These are phyloP conservation scores for Tychaedon coryphoeus DNA, from an alignment of 2,113 vertebrate genomes.

Conservation along the genomic window DNA sequence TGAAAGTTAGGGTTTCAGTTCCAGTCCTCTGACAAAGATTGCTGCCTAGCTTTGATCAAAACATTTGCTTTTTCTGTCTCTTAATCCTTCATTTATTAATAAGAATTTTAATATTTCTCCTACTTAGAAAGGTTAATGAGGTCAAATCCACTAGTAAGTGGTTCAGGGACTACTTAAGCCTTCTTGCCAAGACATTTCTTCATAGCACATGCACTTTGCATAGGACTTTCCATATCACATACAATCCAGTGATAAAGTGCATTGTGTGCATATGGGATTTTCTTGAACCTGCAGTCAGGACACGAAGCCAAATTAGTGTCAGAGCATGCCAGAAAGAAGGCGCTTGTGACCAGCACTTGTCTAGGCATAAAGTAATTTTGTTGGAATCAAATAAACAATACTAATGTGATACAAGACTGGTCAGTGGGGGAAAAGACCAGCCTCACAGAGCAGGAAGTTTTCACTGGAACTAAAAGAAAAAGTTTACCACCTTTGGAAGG, in stretches of 20 bases:
- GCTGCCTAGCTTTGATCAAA: not conserved
- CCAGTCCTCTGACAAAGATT: not conserved
- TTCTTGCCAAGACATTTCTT: not conserved
- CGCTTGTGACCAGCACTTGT: not conserved
- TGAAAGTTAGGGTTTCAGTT: not conserved
- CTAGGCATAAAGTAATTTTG: not conserved
- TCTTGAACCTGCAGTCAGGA: not conserved
- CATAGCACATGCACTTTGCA: not conserved
- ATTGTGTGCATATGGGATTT: not conserved
- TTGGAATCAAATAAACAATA: not conserved
- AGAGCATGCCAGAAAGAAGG: not conserved
- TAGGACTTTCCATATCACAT: not conserved
- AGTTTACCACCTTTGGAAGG: not conserved
- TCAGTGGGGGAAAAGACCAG: not conserved
- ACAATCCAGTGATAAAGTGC: not conserved
- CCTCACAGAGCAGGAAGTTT: not conserved
- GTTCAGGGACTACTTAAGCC: not conserved
- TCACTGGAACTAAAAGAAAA: not conserved
- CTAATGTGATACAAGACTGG: rapidly evolving
- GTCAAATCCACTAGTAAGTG: not conserved
- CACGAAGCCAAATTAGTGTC: not conserved
- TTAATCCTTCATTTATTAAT: not conserved
- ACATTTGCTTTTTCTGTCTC: not conserved
- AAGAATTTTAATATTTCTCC: not conserved
- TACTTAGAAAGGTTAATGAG: not conserved